These are phyloP conservation scores for Acleris sparsana DNA, from an alignment of 2,888 invertebrate genomes.

Conservation along the genomic window DNA sequence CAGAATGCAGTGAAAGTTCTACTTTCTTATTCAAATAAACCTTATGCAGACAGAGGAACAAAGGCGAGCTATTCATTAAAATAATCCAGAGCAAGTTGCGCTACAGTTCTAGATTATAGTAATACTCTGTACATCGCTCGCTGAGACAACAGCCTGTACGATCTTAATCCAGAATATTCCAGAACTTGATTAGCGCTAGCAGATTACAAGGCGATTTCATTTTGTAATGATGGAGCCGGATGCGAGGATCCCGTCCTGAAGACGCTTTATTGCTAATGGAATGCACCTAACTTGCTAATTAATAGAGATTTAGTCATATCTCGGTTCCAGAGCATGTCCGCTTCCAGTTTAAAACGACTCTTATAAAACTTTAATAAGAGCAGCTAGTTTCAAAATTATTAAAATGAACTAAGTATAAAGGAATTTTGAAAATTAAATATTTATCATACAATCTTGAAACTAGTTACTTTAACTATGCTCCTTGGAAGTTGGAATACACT, in stretches of 20 bases:
- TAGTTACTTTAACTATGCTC: slow-evolving; percentile 30
- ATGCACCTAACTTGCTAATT: slow-evolving; percentile 17
- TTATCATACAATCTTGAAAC: slow-evolving; percentile 30
- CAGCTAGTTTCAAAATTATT: slow-evolving; percentile 22
- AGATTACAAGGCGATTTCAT: slow-evolving; percentile 22
- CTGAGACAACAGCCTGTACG: slow-evolving; percentile 4
- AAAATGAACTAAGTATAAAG: slow-evolving; percentile 15
- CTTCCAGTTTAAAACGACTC: slow-evolving; percentile 10
- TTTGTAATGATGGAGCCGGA: slow-evolving; percentile 24
- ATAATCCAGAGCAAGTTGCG: slow-evolving; percentile 57
- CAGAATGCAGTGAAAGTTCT: slow-evolving; percentile 60
- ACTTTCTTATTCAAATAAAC: slow-evolving; percentile 78
- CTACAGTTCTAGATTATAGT: slow-evolving; percentile 31
- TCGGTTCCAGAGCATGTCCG: slow-evolving; percentile 5
- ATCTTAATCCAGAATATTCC: slow-evolving; percentile 8
- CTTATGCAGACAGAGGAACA: slow-evolving; percentile 64
- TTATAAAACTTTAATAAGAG: slow-evolving; percentile 23
- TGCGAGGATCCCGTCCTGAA: slow-evolving; percentile 5
- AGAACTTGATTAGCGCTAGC: slow-evolving; percentile 13
- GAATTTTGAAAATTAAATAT: slow-evolving; percentile 27
- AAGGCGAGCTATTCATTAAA: slow-evolving; percentile 73
- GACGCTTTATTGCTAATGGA: slow-evolving; percentile 23
- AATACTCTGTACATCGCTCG: slow-evolving; percentile 14
- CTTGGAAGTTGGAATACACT: slow-evolving; percentile 27
- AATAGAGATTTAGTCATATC: slow-evolving; percentile 32